phyloP scores from a whole-genome alignment of 2,888 invertebrate species.

The Nezara viridula region DNA sequence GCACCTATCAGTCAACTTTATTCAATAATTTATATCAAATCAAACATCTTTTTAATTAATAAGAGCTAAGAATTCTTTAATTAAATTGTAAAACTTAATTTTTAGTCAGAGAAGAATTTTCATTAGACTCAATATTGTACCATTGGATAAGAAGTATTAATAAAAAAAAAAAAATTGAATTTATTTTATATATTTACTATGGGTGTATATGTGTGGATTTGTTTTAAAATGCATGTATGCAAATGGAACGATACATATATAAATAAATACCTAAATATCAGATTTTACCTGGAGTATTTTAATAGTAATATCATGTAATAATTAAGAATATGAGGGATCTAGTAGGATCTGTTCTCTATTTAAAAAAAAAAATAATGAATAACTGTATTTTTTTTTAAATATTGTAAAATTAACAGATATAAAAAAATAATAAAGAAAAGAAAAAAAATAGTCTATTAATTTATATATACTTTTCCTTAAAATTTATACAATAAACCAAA shows the following conservation, averaged over 20 bases:
- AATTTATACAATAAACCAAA: conserved; percentile 46
- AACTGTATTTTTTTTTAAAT: not conserved
- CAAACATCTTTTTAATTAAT: not conserved
- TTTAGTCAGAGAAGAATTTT: not conserved
- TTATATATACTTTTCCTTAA: conserved; percentile 19
- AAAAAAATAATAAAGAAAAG: not conserved
- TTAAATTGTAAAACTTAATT: not conserved
- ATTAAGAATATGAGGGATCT: not conserved
- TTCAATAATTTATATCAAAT: not conserved
- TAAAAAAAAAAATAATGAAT: not conserved
- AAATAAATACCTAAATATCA: not conserved
- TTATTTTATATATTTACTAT: no score
- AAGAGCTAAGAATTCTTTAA: not conserved
- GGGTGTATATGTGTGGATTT: no score
- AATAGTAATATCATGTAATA: not conserved
- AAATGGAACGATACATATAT: not conserved
- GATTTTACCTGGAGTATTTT: not conserved
- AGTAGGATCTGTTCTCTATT: not conserved
- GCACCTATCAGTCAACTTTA: not conserved
- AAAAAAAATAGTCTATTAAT: conserved; percentile 13
- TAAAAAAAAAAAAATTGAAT: not conserved
- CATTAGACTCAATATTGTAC: not conserved
- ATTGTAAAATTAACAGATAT: not conserved
- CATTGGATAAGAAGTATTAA: not conserved
- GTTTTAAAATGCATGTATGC: not conserved